Evolutionary conservation across 2,888 invertebrate species (phyloP), one percentile per base, ranked within the genome.

Genomic region (Argyresthia goedartella): DNA sequence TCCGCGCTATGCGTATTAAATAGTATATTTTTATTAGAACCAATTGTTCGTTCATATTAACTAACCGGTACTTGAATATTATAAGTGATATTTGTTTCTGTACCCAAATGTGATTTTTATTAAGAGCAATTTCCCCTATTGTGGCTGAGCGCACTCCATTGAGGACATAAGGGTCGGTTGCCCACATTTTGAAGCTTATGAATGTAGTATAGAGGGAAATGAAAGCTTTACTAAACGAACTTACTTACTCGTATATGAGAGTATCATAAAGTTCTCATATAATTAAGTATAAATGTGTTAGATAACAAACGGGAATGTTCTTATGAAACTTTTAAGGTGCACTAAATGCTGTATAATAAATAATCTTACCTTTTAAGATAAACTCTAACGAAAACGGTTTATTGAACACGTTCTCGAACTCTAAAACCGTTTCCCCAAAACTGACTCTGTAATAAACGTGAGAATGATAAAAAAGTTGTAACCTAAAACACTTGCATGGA

Each of bases 71-170:
- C 25, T 25, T 25, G 25, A 4, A 25, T 25, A 25, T 4, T 25
- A 25, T 25, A 25, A 47, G 47, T 11, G n/a, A 7, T 39, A 39
- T 39, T 9, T 39, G 10, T 39, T 9, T 39, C 9, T 39, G 39
- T 46, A 46, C 13, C n/a, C 33, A 75, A 82, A 84, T 82, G 76
- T 78, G 80, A 78, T 76, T 82, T 82, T 81, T 73, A 84, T 81
- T 81, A 67, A 67, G 59, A 60, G 61, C 74, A 77, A 81, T 80
- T 69, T 78, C 81, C 84, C 82, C 77, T 74, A 79, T 81, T 67
- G 15, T 57, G 55, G 56, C 62, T 65, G 72, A 77, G 67, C 71
- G 72, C 71, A 62, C 69, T 70, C 69, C 66, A 78, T 75, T 76
- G 72, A 67, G 64, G 64, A 50, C 50, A 53, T 53, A 53, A 45